A percentile compares a stretch with the other conserved stretches of the same genome.
Evolutionary conservation across 2,888 invertebrate genomes (phyloP).

Genomic region (Hemicrepidius hirtus): DNA sequence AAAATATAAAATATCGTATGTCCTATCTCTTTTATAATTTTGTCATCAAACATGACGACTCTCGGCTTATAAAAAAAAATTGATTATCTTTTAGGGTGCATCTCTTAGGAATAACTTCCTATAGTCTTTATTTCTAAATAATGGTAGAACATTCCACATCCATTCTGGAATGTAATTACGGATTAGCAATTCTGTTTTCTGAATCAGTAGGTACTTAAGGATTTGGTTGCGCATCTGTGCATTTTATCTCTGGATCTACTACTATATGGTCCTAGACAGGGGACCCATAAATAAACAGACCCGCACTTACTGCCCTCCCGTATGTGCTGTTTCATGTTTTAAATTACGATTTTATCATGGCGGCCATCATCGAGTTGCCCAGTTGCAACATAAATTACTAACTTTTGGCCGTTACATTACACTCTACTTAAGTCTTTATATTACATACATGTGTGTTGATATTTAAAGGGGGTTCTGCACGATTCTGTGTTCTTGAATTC

Average conservation of each 20-base stretch:
- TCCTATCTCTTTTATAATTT: too few species aligned
- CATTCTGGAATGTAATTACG: background rate
- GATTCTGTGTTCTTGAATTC: too few species aligned
- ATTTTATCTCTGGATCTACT: conserved; percentile 47
- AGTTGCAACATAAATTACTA: conserved; percentile 44
- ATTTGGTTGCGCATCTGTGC: conserved; percentile 50
- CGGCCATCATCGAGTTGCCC: conserved; percentile 49
- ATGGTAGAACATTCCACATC: background rate
- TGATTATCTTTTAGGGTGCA: too few species aligned
- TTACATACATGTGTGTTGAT: background rate
- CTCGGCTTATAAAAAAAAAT: too few species aligned
- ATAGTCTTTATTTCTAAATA: background rate
- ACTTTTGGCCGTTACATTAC: conserved; percentile 44
- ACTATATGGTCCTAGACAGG: conserved; percentile 42
- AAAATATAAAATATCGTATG: too few species aligned
- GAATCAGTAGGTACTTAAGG: conserved; percentile 16
- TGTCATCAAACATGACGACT: background rate
- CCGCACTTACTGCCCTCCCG: conserved; percentile 55
- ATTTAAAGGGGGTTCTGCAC: too few species aligned
- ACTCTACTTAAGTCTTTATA: conserved; percentile 31
- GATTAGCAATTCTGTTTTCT: conserved; percentile 3
- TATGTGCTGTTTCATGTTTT: conserved; percentile 56
- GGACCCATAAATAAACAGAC: conserved; percentile 58
- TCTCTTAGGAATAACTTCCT: too few species aligned
- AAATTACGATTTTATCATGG: conserved; percentile 60